phyloP scores from a whole-genome alignment of 2,113 vertebrate species.

The Maccullochella peelii region DNA sequence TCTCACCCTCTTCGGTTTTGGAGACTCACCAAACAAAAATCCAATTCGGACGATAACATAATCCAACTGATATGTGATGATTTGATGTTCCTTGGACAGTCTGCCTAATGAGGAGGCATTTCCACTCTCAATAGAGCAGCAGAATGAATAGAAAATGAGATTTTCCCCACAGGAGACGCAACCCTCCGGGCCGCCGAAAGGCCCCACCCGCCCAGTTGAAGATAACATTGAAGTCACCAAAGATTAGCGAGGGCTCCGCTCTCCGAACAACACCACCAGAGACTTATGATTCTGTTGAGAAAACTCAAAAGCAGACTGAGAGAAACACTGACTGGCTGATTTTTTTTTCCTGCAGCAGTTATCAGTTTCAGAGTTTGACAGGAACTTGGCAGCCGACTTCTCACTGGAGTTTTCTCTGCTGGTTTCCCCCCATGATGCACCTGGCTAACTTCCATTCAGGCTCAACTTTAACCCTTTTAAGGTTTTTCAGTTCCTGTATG shows the following conservation, averaged over 20 bases:
- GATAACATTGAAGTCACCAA: constrained; percentile 58
- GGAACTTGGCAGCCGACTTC: constrained; percentile 46
- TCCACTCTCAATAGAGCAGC: constrained; percentile 38
- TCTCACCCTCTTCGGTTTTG: constrained; percentile 6
- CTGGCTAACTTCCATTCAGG: constrained; percentile 43
- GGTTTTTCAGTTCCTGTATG: constrained; percentile 13
- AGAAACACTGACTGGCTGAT: background rate
- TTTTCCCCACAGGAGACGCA: constrained; percentile 12
- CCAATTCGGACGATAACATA: constrained; percentile 38
- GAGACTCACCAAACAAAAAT: constrained; percentile 47
- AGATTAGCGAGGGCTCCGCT: constrained; percentile 38
- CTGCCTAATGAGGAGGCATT: constrained; percentile 45
- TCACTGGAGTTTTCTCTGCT: constrained; percentile 6
- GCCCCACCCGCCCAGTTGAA: constrained; percentile 22
- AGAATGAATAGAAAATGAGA: constrained; percentile 43
- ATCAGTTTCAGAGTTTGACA: constrained; percentile 40
- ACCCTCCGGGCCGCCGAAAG: background rate
- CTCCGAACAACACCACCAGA: constrained; percentile 18
- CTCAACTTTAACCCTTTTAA: constrained; percentile 38
- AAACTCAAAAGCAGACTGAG: background rate
- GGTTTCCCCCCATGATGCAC: constrained; percentile 35
- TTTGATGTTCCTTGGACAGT: constrained; percentile 45
- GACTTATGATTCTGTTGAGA: constrained; percentile 1
- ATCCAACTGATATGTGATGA: constrained; percentile 34
- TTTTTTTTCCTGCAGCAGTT: constrained; percentile 15